Percentiles rank a stretch among this genome's conserved stretches.
phyloP scores from a whole-genome alignment of 2,797 vertebrate genomes.

The Sebastes ruberrimus region DNA sequence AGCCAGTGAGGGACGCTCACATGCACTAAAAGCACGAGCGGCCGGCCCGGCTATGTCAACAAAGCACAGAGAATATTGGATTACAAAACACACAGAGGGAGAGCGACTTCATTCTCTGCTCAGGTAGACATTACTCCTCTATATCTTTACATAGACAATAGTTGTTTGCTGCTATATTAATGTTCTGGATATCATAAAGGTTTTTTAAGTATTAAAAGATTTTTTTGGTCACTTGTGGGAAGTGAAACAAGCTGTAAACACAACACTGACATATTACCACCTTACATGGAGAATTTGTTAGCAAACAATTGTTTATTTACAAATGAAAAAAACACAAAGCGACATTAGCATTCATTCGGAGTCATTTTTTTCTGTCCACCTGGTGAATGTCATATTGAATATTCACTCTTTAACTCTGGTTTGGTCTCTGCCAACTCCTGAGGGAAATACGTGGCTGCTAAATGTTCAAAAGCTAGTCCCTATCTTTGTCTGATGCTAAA shows the following conservation, averaged over 20 bases:
- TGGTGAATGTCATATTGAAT: not conserved
- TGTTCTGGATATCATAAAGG: no score
- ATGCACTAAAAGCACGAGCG: no score
- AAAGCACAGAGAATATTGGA: accelerated
- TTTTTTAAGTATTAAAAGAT: not conserved
- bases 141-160: no score
- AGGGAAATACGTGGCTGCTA: no score
- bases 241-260: not conserved
- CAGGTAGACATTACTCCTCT: no score
- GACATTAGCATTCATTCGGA: not conserved
- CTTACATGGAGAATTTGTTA: not conserved
- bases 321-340: not conserved
- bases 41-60: no score
- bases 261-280: not conserved
- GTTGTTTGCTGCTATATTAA: no score
- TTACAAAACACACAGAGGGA: no score
- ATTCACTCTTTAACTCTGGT: not conserved
- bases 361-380: not conserved
- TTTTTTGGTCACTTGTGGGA: accelerated
- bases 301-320: not conserved
- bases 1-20: no score
- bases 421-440: not conserved
- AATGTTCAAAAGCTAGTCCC: no score
- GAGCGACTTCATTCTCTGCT: no score
- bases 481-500: not conserved